Percentiles rank a stretch among this genome's conserved stretches.
Evolutionary conservation across 2,113 vertebrate species (phyloP).

Genomic region (Misgurnus mizolepis): DNA sequence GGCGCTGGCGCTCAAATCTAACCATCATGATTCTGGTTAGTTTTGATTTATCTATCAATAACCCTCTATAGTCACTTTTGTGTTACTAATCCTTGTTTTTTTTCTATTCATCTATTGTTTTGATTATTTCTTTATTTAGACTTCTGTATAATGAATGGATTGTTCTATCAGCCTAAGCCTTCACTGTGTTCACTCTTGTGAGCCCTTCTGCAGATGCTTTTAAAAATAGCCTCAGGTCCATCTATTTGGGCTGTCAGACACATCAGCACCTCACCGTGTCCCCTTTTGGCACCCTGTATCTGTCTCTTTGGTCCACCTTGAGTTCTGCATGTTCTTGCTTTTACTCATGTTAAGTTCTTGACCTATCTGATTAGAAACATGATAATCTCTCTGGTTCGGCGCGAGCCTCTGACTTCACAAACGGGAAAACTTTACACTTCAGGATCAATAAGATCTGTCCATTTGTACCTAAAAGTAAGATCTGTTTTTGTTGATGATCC

Average conservation of each 20-base stretch:
- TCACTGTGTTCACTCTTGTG: constrained; percentile 57
- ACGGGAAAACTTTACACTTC: no score
- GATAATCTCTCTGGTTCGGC: constrained; percentile 43
- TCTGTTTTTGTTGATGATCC: no score
- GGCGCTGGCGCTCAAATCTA: neutral
- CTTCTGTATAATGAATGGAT: neutral
- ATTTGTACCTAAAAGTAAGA: no score
- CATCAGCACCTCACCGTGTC: constrained; percentile 52
- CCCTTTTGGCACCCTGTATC: constrained; percentile 24
- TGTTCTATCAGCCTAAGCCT: neutral
- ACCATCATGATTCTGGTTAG: neutral
- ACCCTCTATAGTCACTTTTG: no score
- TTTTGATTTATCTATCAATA: neutral
- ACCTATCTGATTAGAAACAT: constrained; percentile 15
- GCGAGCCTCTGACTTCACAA: constrained; percentile 23
- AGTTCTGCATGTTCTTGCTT: neutral
- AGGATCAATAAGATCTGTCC: no score
- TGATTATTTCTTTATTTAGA: neutral
- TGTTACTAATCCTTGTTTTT: neutral
- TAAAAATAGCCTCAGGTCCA: constrained; percentile 73
- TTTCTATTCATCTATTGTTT: neutral
- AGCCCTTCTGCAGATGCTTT: constrained; percentile 67
- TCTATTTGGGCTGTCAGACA: constrained; percentile 70
- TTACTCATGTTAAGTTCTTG: neutral
- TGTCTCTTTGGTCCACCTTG: constrained; percentile 9